Percentiles rank a stretch among this genome's conserved stretches.
Evolutionary conservation across 2,797 vertebrate genomes (phyloP).

Genomic region (Pipistrellus kuhlii): DNA sequence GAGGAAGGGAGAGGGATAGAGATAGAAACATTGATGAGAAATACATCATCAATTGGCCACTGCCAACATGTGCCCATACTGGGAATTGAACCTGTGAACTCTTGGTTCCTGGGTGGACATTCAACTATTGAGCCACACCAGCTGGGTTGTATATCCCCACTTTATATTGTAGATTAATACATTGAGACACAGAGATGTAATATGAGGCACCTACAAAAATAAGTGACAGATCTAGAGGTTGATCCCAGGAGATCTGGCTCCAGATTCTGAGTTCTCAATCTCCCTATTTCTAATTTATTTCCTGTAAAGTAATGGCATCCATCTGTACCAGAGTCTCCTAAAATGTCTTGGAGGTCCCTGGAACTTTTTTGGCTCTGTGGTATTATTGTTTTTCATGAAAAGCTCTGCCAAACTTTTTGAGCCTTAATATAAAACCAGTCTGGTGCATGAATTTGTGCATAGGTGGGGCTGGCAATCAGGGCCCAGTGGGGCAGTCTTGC

Average conservation of each 20-base stretch:
- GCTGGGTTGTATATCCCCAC: not conserved
- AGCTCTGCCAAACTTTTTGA: not conserved
- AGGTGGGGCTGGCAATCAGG: no score
- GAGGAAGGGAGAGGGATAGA: not conserved
- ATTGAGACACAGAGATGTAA: not conserved
- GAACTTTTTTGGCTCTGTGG: not conserved
- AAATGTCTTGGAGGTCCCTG: not conserved
- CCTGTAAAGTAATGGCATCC: not conserved
- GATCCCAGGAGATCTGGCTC: not conserved
- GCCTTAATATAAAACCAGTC: not conserved
- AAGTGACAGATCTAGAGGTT: not conserved
- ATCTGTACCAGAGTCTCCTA: not conserved
- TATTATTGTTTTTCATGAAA: not conserved
- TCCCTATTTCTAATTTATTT: not conserved
- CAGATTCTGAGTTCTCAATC: not conserved
- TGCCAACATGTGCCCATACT: no score
- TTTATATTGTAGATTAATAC: conserved; percentile 18
- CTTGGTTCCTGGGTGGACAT: not conserved
- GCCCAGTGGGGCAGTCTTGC: no score
- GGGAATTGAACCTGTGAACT: not conserved
- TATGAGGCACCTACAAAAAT: not conserved
- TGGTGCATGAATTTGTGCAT: no score
- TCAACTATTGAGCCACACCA: not conserved
- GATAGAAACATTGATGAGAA: not conserved
- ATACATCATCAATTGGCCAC: not conserved